Conservation (phyloP, 2,113 vertebrate genomes). For the Callaeas wilsoni region DNA sequence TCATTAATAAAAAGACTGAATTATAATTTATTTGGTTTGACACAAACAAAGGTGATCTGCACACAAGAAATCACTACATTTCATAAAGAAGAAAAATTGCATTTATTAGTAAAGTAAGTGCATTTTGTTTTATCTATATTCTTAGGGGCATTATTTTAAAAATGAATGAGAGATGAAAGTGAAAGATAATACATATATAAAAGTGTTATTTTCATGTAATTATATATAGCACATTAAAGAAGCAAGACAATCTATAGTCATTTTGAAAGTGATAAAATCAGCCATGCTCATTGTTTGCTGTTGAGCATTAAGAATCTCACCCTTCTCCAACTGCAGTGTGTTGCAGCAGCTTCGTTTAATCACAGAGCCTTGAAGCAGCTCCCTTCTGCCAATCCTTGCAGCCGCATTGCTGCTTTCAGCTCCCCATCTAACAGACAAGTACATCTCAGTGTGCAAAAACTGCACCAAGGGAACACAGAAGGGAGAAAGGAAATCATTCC, state of each 20-base stretch:
- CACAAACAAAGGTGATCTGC: background rate
- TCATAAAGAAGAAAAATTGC: background rate
- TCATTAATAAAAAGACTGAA: background rate
- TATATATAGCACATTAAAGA: background rate
- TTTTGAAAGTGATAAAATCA: background rate
- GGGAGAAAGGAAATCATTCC: background rate
- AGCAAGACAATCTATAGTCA: background rate
- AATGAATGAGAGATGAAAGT: background rate
- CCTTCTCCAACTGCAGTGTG: slow-evolving; percentile 28
- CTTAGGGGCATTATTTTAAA: background rate
- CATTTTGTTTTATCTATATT: background rate
- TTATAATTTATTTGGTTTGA: background rate
- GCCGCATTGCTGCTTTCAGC: slow-evolving; percentile 46
- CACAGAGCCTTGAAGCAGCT: slow-evolving; percentile 33
- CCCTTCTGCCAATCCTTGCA: slow-evolving; percentile 35
- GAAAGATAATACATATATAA: background rate
- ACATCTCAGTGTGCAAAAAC: background rate
- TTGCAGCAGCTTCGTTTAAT: slow-evolving; percentile 30
- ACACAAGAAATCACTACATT: background rate
- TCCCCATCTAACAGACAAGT: background rate
- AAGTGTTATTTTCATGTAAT: background rate
- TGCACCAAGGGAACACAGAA: background rate
- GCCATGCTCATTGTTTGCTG: background rate
- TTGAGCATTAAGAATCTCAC: background rate
- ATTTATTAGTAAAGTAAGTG: background rate